Evolutionary conservation across 2,888 invertebrate genomes (phyloP).

Genomic region (Microctonus brassicae): DNA sequence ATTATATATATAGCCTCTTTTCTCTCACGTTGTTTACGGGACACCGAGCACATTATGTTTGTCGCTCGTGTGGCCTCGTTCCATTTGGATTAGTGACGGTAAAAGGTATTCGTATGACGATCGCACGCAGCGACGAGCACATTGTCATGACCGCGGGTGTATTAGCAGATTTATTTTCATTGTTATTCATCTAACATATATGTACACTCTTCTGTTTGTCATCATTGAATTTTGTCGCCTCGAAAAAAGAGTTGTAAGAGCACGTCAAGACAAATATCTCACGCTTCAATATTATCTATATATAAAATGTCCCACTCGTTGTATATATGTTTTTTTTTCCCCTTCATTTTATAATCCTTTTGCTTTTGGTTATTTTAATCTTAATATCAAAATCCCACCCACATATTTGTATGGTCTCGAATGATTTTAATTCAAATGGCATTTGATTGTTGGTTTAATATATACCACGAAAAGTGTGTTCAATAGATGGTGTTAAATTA

Average conservation of each 20-base stretch:
- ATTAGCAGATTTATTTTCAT: slow-evolving; percentile 64
- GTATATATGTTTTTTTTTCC: slow-evolving; percentile 3
- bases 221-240: slow-evolving; percentile 15
- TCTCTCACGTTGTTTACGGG: slow-evolving; percentile 55
- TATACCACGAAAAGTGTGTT: no score
- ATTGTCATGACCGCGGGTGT: slow-evolving; percentile 57
- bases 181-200: slow-evolving; percentile 46
- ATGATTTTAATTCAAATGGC: neutral
- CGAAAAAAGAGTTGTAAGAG: slow-evolving; percentile 37
- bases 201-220: neutral
- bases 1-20: neutral
- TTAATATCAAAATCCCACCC: slow-evolving; percentile 21
- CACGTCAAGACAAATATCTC: slow-evolving; percentile 55
- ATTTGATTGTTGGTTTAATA: neutral
- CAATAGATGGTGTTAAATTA: no score
- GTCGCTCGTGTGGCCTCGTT: slow-evolving; percentile 51
- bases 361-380: slow-evolving; percentile 8
- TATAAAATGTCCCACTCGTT: neutral
- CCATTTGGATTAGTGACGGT: slow-evolving; percentile 65
- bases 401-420: slow-evolving; percentile 18
- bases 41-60: slow-evolving; percentile 60
- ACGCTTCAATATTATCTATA: slow-evolving; percentile 48
- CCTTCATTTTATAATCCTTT: slow-evolving; percentile 8
- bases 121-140: slow-evolving; percentile 59
- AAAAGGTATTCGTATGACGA: slow-evolving; percentile 63